These are phyloP conservation scores for Eledona agricola DNA, from an alignment of 2,888 invertebrate genomes.

Conservation along the genomic window DNA sequence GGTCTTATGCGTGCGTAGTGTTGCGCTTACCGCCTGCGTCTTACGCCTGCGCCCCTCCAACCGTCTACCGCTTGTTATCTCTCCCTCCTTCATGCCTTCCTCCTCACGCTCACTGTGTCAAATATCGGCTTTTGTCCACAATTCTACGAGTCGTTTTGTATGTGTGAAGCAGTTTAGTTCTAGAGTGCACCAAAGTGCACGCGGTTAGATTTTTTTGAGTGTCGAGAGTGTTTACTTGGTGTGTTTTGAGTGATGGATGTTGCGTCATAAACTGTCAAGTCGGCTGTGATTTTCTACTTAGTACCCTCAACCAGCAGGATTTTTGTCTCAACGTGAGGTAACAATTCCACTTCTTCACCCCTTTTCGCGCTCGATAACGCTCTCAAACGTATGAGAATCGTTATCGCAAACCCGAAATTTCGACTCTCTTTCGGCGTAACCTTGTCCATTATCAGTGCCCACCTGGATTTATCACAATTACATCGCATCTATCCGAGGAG, in stretches of 20 bases:
- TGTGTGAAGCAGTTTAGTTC: constrained; percentile 16
- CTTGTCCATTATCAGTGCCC: not conserved
- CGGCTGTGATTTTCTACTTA: not conserved
- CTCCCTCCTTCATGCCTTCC: constrained; percentile 25
- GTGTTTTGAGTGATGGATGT: constrained; percentile 15
- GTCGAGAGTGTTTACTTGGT: constrained; percentile 2
- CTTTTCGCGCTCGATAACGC: constrained; percentile 4
- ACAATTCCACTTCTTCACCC: not conserved
- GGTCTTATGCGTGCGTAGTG: constrained; percentile 1
- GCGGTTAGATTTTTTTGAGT: constrained; percentile 4
- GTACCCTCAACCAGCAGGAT: constrained; percentile 2
- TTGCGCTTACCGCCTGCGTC: no score
- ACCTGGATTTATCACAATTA: not conserved
- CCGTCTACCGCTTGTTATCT: constrained; percentile 27
- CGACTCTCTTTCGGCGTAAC: no score
- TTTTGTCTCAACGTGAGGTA: constrained; percentile 5
- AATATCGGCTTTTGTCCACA: constrained; percentile 29
- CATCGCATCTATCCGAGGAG: not conserved
- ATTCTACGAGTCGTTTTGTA: constrained; percentile 14
- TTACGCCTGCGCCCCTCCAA: constrained; percentile 10
- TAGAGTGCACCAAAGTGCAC: constrained; percentile 14
- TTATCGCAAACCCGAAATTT: no score
- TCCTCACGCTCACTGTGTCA: constrained; percentile 26
- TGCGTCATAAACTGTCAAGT: not conserved
- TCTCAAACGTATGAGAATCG: constrained; percentile 1